phyloP scores from a whole-genome alignment of 2,888 invertebrate species.

The Lasioglossum lativentre region DNA sequence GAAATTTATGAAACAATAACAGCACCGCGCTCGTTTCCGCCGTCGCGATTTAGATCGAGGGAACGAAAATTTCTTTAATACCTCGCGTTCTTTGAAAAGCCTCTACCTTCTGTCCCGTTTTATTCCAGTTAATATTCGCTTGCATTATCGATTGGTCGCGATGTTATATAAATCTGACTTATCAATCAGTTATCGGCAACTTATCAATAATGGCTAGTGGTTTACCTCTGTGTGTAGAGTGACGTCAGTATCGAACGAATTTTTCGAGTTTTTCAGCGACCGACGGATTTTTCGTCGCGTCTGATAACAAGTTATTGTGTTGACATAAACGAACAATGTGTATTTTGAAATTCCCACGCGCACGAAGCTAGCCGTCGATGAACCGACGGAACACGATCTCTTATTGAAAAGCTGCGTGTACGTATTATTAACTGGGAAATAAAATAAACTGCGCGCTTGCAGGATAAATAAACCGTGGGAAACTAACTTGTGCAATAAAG shows the following conservation, averaged over 20 bases:
- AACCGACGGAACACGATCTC: not conserved
- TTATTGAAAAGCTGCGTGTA: not conserved
- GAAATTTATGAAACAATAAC: not conserved
- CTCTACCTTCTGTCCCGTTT: not conserved
- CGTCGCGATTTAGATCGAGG: not conserved
- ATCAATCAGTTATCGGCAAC: slow-evolving; percentile 5
- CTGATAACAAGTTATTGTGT: not conserved
- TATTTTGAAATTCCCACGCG: slow-evolving; percentile 1
- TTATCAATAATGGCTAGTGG: not conserved
- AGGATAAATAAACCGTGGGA: not conserved
- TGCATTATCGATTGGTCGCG: not conserved
- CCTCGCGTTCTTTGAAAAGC: not conserved
- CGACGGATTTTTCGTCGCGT: not conserved
- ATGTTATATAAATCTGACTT: slow-evolving; percentile 19
- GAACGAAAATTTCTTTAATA: not conserved
- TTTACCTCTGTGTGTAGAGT: not conserved
- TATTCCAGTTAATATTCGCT: not conserved
- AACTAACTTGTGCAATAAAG: not conserved
- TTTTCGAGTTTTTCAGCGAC: not conserved
- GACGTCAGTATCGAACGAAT: not conserved
- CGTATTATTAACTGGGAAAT: not conserved
- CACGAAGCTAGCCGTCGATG: not conserved
- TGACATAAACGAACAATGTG: not conserved
- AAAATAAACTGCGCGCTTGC: not conserved
- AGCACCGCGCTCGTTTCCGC: not conserved